Base-by-base conservation (phyloP, 2,797 vertebrate genomes). In the Todus mexicanus region DNA sequence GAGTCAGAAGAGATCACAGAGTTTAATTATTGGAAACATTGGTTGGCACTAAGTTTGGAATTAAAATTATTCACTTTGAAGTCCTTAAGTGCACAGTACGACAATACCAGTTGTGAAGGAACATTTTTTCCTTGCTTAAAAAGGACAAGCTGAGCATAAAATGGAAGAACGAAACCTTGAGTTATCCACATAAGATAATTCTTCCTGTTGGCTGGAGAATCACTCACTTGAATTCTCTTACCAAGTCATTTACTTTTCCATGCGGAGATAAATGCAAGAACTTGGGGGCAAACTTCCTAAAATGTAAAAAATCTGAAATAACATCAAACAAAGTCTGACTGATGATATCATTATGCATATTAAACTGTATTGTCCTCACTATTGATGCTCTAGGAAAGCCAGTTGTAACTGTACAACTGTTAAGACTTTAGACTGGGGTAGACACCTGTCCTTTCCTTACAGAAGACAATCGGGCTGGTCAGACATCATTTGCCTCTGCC, bases 1-100 rank as follows among this genome's bases (percentile, higher is more conserved):
- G 69, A 96, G 40, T 93, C 72, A 87, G 84, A 79, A 85, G 72
- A 87, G 63, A 94, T 95, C 94, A 93, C 59, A 88, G 82, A 89
- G 51, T 65, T 93, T 93, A 96, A 95, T 96, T 92, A 92, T 83
- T 95, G 83, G 77, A 96, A 96, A 94, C 90, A 83, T 12, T 85
- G 70, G 75, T 63, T 96, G 84, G 95, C 90, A 93, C 43, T 38
- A 90, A 69, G 69, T 96, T 87, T 85, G 94, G 92, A 96, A 96
- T 94, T 85, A 92, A 83, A 90, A 90, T 87, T 83, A 76, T 33
- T 94, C 51, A 31, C 92, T 95, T 94, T 94, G 89, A 94, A 95
- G 90, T 92, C 78, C 78, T 69, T 79, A 82, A 93, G 57, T 60
- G 76, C 68, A 86, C 64, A 83, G 43, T 75, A 53, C 89, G 84